These are phyloP conservation scores for Dermochelys coriacea DNA, from an alignment of 2,797 vertebrate species.

Conservation along the genomic window DNA sequence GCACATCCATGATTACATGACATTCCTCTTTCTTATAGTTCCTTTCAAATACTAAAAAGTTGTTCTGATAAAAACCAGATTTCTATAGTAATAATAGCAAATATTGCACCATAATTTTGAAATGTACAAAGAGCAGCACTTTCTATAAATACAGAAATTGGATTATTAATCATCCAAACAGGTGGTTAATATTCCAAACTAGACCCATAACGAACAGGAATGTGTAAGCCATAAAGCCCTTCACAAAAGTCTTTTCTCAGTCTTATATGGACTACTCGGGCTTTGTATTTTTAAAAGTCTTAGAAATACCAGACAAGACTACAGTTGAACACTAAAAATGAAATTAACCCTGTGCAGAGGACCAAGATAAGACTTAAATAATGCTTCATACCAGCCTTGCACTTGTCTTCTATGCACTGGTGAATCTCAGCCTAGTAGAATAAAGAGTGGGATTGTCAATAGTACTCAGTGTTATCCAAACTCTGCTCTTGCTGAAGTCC, in stretches of 20 bases:
- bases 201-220: not conserved
- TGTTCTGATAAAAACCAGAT: not conserved
- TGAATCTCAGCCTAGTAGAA: not conserved
- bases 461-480: not conserved
- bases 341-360: not conserved
- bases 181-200: not conserved
- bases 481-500: not conserved
- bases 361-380: not conserved
- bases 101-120: not conserved
- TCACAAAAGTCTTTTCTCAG: not conserved
- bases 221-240: not conserved
- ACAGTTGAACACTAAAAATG: not conserved
- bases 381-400: not conserved
- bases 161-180: not conserved
- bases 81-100: not conserved
- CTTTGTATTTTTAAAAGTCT: not conserved
- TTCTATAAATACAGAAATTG: not conserved
- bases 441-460: not conserved
- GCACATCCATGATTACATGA: not conserved
- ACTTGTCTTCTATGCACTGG: not conserved
- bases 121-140: not conserved
- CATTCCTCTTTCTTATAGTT: not conserved
- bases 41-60: not conserved
- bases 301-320: not conserved
- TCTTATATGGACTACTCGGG: not conserved